Evolutionary conservation across 2,888 invertebrate genomes (phyloP).

Genomic region (Elegia similella): DNA sequence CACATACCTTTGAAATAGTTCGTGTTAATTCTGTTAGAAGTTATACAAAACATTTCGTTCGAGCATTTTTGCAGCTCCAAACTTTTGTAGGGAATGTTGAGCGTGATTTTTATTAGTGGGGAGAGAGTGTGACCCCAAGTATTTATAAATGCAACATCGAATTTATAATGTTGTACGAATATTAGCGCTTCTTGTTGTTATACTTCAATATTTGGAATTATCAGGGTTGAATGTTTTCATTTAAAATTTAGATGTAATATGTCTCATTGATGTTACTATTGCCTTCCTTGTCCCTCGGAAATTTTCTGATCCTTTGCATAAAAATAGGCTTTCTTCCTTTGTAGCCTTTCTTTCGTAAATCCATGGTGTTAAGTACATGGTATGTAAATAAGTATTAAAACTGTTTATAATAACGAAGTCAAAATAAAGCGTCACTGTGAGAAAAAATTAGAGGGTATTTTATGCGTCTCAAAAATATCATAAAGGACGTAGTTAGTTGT

Average conservation of each 20-base stretch:
- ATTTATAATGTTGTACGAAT: conserved; percentile 66
- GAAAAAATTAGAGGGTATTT: conserved; percentile 75
- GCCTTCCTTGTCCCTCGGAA: conserved; percentile 49
- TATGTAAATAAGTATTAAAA: conserved; percentile 68
- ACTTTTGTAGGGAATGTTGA: conserved; percentile 13
- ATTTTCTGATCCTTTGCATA: conserved; percentile 57
- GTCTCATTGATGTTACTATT: conserved; percentile 43
- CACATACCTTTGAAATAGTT: too few species aligned
- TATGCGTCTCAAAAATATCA: conserved; percentile 73
- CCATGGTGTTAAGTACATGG: conserved; percentile 47
- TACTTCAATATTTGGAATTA: conserved; percentile 74
- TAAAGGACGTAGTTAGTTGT: conserved; percentile 72
- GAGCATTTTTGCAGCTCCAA: background rate
- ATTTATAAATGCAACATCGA: conserved; percentile 71
- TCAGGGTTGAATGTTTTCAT: conserved; percentile 75
- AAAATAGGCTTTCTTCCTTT: conserved; percentile 55
- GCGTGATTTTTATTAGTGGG: conserved; percentile 49
- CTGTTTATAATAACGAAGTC: conserved; percentile 75
- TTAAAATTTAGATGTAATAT: conserved; percentile 61
- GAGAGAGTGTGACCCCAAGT: conserved; percentile 51
- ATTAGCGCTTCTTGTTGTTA: conserved; percentile 70
- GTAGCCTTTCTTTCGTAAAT: conserved; percentile 40
- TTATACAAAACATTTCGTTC: conserved; percentile 10
- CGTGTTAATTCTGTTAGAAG: too few species aligned
- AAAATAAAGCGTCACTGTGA: conserved; percentile 81